Conservation (phyloP, 2,797 vertebrate genomes). For the Pogoniulus pusillus region DNA sequence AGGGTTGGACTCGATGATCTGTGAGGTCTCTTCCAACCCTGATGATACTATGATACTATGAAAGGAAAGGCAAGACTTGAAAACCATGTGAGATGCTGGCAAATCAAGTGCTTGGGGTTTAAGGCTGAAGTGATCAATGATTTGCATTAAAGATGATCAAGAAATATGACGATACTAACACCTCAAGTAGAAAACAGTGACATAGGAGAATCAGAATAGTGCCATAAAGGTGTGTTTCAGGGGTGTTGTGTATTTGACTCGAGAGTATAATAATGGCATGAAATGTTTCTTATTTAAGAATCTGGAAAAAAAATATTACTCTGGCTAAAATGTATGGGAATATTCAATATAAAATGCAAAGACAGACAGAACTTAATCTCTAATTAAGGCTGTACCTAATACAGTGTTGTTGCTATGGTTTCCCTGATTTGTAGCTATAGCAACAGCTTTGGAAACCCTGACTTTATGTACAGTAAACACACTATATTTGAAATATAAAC, state of each 20-base stretch:
- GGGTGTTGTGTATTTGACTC: background rate
- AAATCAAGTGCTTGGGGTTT: background rate
- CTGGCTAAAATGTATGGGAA: background rate
- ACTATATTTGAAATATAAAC: slow-evolving; percentile 48
- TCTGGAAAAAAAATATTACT: background rate
- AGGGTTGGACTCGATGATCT: too few relatives aligned
- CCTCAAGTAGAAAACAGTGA: background rate
- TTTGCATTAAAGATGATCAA: background rate
- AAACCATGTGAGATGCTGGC: background rate
- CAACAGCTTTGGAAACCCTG: slow-evolving; percentile 64
- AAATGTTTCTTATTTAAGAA: background rate
- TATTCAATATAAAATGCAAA: slow-evolving; percentile 45
- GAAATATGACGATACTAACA: background rate
- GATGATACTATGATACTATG: too few relatives aligned
- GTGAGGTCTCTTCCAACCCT: too few relatives aligned
- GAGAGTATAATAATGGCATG: background rate
- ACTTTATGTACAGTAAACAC: slow-evolving; percentile 58
- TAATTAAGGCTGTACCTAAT: slow-evolving; percentile 70
- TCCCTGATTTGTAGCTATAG: slow-evolving; percentile 73
- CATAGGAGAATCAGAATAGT: background rate
- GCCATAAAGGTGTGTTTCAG: background rate
- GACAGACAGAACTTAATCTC: slow-evolving; percentile 42
- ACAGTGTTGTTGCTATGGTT: slow-evolving; percentile 68
- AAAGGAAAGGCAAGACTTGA: background rate
- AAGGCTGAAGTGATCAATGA: background rate